Base-by-base conservation (phyloP, 2,113 vertebrate genomes). In the Coregonus clupeaformis region DNA sequence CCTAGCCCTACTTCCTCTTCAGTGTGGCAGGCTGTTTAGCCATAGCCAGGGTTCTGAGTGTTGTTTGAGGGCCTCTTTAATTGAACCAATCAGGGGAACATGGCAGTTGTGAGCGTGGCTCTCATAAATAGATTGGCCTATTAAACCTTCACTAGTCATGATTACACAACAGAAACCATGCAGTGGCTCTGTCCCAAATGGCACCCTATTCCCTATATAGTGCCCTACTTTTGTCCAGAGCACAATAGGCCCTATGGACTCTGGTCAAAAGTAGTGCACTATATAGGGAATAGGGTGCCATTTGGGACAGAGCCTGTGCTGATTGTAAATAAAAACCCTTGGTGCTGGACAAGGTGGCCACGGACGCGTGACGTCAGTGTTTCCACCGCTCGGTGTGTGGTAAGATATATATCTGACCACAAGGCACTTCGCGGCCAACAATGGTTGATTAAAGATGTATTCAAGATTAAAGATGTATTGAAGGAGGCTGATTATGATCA, bases 401-500 rank as follows among this genome's bases (percentile, higher is more conserved):
- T 30, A 30, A 30, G 30, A n/a, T n/a, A 30, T 1, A 5, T 5
- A 30, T 30, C 30, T 30, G 30, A 29, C 2, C 29, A 29, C 29
- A 3, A 30, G 5, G 30, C 30, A 5, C 5, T 30, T 5, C 5
- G 30, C 30, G 30, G 59, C 59, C 59, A 60, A 60, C 30, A 5
- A 30, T 5, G 30, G 7, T 24, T 60, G 59, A 4, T 60, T 60
- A 22, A 22, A 60, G 59, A 60, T 4, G 62, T 2, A 3, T 20
- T 66, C 24, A 4, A 84, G 77, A 89, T 88, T 82, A 89, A 85
- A 92, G 68, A 86, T 88, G 83, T 86, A 90, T 91, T 81, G 71
- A 89, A 87, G 77, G 64, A 82, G 79, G 80, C 79, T 77, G 82
- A 85, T 90, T 90, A 86, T 89, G 81, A 89, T 87, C 77, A 75